A percentile compares a stretch with the other conserved stretches of the same genome.
phyloP scores from a whole-genome alignment of 2,888 invertebrate genomes.

The Empis livida region DNA sequence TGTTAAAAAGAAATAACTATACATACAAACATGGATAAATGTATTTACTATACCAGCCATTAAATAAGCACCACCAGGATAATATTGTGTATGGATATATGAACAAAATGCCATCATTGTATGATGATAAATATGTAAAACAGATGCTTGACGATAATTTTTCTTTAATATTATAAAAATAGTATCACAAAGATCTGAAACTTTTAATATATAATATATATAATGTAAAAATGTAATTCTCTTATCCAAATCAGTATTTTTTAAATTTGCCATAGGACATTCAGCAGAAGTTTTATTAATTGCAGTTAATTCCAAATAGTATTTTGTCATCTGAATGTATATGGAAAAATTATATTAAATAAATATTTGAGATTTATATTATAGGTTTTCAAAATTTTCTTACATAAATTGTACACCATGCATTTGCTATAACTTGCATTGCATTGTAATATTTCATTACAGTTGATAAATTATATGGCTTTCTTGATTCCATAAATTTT shows the following conservation, averaged over 20 bases:
- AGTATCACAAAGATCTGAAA: constrained; percentile 52
- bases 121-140: constrained; percentile 60
- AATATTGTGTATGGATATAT: constrained; percentile 46
- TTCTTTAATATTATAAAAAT: constrained; percentile 55
- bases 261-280: neutral
- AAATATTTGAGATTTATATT: too few species aligned
- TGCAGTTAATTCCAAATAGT: too few species aligned
- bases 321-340: too few species aligned
- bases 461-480: constrained; percentile 47
- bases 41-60: constrained; percentile 54
- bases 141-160: constrained; percentile 52
- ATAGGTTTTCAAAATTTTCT: too few species aligned
- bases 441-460: constrained; percentile 52
- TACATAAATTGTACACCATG: too few species aligned
- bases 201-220: constrained; percentile 48
- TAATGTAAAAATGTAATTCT: constrained; percentile 27
- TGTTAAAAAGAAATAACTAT: constrained; percentile 63
- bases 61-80: constrained; percentile 51
- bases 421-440: constrained; percentile 47
- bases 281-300: neutral
- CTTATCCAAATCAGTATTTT: neutral
- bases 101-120: constrained; percentile 44
- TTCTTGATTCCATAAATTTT: constrained; percentile 48
- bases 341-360: too few species aligned
- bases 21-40: constrained; percentile 71